Conservation (phyloP, 1,140 invertebrate genomes). For the Epicauta chinensis region DNA sequence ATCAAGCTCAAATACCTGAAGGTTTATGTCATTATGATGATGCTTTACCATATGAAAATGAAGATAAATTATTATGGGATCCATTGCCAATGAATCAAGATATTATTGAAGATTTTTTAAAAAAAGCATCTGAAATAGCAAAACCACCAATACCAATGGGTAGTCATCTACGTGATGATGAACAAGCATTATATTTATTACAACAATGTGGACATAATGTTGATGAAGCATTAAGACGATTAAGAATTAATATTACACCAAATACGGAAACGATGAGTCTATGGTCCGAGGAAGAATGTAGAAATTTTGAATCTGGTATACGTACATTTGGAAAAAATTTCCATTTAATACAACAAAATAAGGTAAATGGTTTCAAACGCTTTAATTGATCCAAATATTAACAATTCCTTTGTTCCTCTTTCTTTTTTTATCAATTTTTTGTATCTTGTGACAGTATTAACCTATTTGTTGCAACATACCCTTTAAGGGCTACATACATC, state of each 20-base stretch:
- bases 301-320: slow-evolving; percentile 93
- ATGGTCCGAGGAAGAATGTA: slow-evolving; percentile 97
- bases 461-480: too few relatives aligned
- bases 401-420: too few relatives aligned
- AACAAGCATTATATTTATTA: slow-evolving; percentile 85
- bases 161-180: slow-evolving; percentile 83
- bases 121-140: slow-evolving; percentile 55
- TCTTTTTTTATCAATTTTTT: too few relatives aligned
- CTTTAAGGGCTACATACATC: too few relatives aligned
- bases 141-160: slow-evolving; percentile 62
- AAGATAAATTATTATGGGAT: slow-evolving; percentile 92
- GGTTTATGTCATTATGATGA: slow-evolving; percentile 87
- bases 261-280: slow-evolving; percentile 70
- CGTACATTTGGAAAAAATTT: slow-evolving; percentile 94
- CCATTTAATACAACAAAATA: slow-evolving; percentile 88
- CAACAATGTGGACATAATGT: slow-evolving; percentile 92
- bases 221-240: slow-evolving; percentile 82
- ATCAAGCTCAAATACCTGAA: slow-evolving; percentile 89
- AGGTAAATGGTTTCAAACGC: slow-evolving; percentile 51
- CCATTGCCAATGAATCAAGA: slow-evolving; percentile 68
- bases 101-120: slow-evolving; percentile 76
- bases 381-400: too few relatives aligned
- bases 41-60: slow-evolving; percentile 91
- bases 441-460: too few relatives aligned
- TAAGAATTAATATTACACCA: slow-evolving; percentile 71